A percentile compares a stretch with the other conserved stretches of the same genome.
Evolutionary conservation across 2,113 vertebrate species (phyloP).

Genomic region (Procavia capensis): DNA sequence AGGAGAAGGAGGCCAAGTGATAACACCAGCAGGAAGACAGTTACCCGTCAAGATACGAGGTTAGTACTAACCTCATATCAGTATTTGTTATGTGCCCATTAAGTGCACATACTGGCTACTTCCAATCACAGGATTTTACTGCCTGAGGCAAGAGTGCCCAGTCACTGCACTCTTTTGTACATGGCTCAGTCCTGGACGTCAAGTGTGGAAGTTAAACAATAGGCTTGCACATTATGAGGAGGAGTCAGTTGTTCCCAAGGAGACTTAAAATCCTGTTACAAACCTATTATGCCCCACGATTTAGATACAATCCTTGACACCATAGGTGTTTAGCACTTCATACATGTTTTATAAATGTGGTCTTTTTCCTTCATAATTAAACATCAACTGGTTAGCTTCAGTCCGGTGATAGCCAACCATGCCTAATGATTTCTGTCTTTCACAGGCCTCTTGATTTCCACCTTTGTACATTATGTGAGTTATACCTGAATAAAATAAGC

Average conservation of each 20-base stretch:
- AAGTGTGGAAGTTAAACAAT: not conserved
- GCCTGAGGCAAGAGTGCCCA: not conserved
- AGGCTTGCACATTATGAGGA: not conserved
- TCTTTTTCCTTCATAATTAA: not conserved
- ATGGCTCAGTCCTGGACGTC: not conserved
- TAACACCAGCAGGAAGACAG: too few species aligned
- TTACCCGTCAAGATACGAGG: not conserved
- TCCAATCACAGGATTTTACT: not conserved
- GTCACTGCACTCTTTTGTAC: not conserved
- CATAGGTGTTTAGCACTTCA: not conserved
- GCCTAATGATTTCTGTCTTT: not conserved
- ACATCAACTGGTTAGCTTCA: not conserved
- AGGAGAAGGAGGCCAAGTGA: not conserved
- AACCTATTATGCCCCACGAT: rapidly evolving
- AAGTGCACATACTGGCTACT: not conserved
- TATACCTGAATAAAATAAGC: not conserved
- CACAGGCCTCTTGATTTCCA: not conserved
- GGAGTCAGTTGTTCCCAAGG: not conserved
- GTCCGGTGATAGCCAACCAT: not conserved
- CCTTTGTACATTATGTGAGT: not conserved
- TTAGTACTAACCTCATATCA: not conserved
- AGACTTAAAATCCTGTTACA: not conserved
- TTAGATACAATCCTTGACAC: not conserved
- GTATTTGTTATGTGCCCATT: not conserved
- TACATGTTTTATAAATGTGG: not conserved